Evolutionary conservation across 2,888 invertebrate species (phyloP), one percentile per base, ranked within the genome.

Genomic region (Polyommatus iphigenia): DNA sequence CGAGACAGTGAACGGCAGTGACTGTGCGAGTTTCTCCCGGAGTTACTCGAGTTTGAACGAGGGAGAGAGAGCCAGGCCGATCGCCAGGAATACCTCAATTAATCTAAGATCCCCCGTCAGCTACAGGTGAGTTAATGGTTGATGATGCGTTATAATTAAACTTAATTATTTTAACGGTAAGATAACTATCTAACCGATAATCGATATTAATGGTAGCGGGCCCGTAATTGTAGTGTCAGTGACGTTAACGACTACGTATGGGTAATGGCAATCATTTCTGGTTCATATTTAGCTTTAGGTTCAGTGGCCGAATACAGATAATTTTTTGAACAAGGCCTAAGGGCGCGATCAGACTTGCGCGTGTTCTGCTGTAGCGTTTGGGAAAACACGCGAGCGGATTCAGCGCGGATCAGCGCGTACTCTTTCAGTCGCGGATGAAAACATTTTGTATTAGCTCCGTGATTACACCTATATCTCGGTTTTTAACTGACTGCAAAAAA

Each of bases 91-190:
- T 18, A 83, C 85, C 13, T 91, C 93, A 2, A 81, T 90, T 3
- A 95, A 95, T 84, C 86, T 95, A 81, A 87, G 95, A 81, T 89
- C 92, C 71, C 93, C 94, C 20, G 83, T 95, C 50, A 95, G 93
- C 83, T 94, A 94, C 82, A 88, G 95, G 95, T 95, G 93, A 94
- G 7, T 62, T 62, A 59, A 59, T 59, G 20, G n/a, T 18, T 59
- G 20, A 20, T 67, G 62, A 32, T 67, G 13, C 6, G 67, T 67
- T 29, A 29, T 67, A 67, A 67, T 67, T 67, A 29, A 67, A 15
- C n/a, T n/a, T n/a, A n/a, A n/a, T n/a, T n/a, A n/a, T n/a, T n/a
- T n/a, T n/a, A n/a, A n/a, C n/a, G n/a, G n/a, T n/a, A n/a, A n/a
- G n/a, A n/a, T n/a, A n/a, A n/a, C 32, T 15, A 67, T 67, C 15